Base-by-base conservation (phyloP, 2,797 vertebrate species). In the Botia almorhae region DNA sequence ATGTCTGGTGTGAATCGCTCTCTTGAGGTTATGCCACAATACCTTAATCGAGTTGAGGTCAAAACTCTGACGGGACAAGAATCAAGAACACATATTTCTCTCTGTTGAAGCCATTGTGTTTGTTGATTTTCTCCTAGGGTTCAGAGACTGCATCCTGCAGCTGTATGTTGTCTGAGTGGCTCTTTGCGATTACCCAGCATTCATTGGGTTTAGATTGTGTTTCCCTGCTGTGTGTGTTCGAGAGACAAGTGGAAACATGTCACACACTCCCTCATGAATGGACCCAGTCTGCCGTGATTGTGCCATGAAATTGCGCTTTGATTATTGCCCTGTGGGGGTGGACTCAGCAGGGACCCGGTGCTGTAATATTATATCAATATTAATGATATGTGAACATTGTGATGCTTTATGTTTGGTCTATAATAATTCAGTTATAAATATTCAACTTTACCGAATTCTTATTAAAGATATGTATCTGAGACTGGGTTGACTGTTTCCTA, bases 161-260 rank as follows among this genome's bases (percentile, higher is more conserved):
- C 56, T 74, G 29, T 58, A 23, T 48, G 50, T n/a, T 48, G 53
- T 53, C 46, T 21, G n/a, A 11, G 48, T 48, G 21, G 65, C 51
- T 76, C 56, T 58, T 14, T 71, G 69, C 64, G 55, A 46, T 51
- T 72, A 36, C 19, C 26, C 39, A 67, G 55, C 26, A 53, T 68
- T 39, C 51, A 55, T 7, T 63, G 60, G 67, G 67, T 72, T 64
- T 51, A 61, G 67, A 70, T 51, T 33, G 39, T 50, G 43, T 67
- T 60, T 46, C 23, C 72, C 50, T 73, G 71, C 61, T 48, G 33
- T 63, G 29, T 70, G 13, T 67, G 56, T 71, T 39, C 63, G 46
- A 26, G 23, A 76, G 74, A 63, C 68, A 63, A 73, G 39, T 73
- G 36, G 23, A 39, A 56, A 74, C 39, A 53, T 69, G 13, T 64